phyloP scores from a whole-genome alignment of 2,888 invertebrate genomes.

The Antitype chi region DNA sequence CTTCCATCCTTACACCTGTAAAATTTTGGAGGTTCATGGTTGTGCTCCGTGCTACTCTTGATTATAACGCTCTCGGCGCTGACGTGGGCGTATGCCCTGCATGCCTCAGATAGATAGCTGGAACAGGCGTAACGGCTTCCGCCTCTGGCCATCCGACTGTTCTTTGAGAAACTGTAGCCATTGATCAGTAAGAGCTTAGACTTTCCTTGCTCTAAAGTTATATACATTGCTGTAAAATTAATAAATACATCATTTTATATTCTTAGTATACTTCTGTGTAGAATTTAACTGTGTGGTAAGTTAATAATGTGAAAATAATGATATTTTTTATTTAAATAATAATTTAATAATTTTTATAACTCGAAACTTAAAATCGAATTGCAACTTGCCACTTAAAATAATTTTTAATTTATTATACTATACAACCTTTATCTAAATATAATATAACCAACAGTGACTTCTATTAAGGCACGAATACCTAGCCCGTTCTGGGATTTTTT shows the following conservation, averaged over 20 bases:
- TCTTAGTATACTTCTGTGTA: not conserved
- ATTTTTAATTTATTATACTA: not conserved
- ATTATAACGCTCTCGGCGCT: slow-evolving; percentile 31
- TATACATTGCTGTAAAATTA: slow-evolving; percentile 61
- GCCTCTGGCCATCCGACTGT: slow-evolving; percentile 55
- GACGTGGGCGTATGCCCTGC: slow-evolving; percentile 56
- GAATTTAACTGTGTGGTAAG: too few relatives aligned
- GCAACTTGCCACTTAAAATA: not conserved
- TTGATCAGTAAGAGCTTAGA: slow-evolving; percentile 62
- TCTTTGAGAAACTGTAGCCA: slow-evolving; percentile 69
- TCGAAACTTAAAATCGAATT: slow-evolving; percentile 3
- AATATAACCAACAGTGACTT: not conserved
- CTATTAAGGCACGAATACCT: not conserved
- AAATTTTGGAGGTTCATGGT: slow-evolving; percentile 44
- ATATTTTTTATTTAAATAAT: not conserved
- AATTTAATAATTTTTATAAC: not conserved
- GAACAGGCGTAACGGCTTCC: slow-evolving; percentile 72
- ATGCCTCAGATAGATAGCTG: slow-evolving; percentile 29
- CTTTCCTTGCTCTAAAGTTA: slow-evolving; percentile 61
- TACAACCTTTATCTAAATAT: not conserved
- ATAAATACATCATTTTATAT: not conserved
- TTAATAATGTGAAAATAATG: not conserved
- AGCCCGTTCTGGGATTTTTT: too few relatives aligned
- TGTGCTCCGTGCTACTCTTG: slow-evolving; percentile 27
- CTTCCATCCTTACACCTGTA: slow-evolving; percentile 36